Conservation (phyloP, 2,113 vertebrate genomes). For the Plectropomus leopardus region DNA sequence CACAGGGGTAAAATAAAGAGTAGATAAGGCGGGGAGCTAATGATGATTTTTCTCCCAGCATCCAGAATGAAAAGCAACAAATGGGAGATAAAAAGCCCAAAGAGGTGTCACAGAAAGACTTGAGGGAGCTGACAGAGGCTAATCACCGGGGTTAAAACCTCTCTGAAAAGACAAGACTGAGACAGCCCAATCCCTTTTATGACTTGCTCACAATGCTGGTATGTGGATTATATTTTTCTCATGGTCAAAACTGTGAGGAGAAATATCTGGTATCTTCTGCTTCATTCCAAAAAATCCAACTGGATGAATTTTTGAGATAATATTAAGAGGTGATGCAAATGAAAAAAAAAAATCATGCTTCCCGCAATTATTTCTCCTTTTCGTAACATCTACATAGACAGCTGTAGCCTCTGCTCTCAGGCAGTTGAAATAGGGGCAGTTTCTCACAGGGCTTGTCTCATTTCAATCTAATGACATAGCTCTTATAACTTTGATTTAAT, state of each 20-base stretch:
- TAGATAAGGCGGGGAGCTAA: slow-evolving; percentile 78
- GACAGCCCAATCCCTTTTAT: slow-evolving; percentile 53
- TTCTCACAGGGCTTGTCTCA: slow-evolving; percentile 29
- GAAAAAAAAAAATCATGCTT: slow-evolving; percentile 19
- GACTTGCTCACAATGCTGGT: slow-evolving; percentile 35
- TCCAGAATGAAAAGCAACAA: slow-evolving; percentile 72
- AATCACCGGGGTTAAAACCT: slow-evolving; percentile 75
- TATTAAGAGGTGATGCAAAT: slow-evolving; percentile 7
- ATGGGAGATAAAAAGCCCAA: slow-evolving; percentile 67
- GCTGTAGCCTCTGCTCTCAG: background rate
- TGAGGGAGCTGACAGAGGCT: slow-evolving; percentile 60
- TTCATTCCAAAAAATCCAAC: background rate
- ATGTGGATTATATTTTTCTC: slow-evolving; percentile 50
- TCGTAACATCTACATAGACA: background rate
- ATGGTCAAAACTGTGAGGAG: slow-evolving; percentile 26
- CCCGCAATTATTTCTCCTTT: slow-evolving; percentile 9
- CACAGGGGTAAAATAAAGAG: slow-evolving; percentile 75
- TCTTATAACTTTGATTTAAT: slow-evolving; percentile 55
- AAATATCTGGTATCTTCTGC: slow-evolving; percentile 1
- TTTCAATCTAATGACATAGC: slow-evolving; percentile 41
- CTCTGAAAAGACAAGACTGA: slow-evolving; percentile 50
- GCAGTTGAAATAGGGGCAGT: slow-evolving; percentile 21
- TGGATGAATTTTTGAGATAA: slow-evolving; percentile 3
- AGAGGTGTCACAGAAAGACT: slow-evolving; percentile 70
- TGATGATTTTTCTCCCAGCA: slow-evolving; percentile 68